Conservation (phyloP, 2,888 invertebrate species). For the Andrena bucephala region DNA sequence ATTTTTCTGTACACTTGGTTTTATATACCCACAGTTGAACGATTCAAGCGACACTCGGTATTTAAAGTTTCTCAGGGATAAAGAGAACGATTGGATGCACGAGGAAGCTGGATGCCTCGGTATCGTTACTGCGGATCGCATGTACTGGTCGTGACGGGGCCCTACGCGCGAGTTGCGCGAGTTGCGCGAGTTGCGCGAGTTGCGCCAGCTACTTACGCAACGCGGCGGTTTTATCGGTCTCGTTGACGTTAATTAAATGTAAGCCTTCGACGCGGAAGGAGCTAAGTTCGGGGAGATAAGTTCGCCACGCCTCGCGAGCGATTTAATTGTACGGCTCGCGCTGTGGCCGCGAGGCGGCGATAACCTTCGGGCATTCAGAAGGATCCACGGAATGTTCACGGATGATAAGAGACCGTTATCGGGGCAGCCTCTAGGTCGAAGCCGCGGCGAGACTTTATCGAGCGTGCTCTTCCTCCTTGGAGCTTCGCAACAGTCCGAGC, state of each 20-base stretch:
- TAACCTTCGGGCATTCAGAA: slow-evolving; percentile 32
- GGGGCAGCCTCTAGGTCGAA: neutral
- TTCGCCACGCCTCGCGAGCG: slow-evolving; percentile 41
- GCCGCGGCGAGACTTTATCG: neutral
- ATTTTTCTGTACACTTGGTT: too few relatives aligned
- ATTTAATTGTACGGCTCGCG: slow-evolving; percentile 34
- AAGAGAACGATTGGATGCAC: neutral
- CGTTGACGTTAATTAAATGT: slow-evolving; percentile 71
- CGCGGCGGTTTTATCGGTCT: slow-evolving; percentile 64
- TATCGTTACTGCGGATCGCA: slow-evolving; percentile 24
- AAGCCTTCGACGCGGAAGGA: slow-evolving; percentile 69
- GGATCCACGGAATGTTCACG: neutral
- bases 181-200: neutral
- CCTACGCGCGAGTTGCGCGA: slow-evolving; percentile 34
- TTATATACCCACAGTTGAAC: too few relatives aligned
- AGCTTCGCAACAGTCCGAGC: neutral
- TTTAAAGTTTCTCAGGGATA: too few relatives aligned
- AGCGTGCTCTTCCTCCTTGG: neutral
- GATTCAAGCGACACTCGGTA: too few relatives aligned
- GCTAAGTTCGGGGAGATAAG: slow-evolving; percentile 54
- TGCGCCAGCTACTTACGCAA: slow-evolving; percentile 69
- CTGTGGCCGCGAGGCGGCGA: neutral
- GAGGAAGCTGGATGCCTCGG: slow-evolving; percentile 6
- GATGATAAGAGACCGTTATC: slow-evolving; percentile 11
- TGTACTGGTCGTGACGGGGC: slow-evolving; percentile 19